Conservation (phyloP, 2,888 invertebrate genomes). For the Yponomeuta sedellus region DNA sequence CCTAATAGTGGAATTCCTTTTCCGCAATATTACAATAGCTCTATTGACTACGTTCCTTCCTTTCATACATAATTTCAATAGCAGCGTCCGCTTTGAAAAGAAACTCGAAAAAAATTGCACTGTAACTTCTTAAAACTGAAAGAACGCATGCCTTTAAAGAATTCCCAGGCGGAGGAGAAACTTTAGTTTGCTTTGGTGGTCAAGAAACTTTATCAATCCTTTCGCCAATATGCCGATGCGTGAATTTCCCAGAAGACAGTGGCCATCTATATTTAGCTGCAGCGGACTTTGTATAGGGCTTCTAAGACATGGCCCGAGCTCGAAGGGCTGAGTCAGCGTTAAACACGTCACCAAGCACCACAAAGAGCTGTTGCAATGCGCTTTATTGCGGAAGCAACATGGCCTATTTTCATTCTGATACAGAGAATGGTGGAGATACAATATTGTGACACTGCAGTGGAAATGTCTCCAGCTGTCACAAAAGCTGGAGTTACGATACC, state of each 20-base stretch:
- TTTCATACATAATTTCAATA: too few relatives aligned
- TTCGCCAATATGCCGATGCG: constrained; percentile 17
- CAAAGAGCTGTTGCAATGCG: constrained; percentile 1
- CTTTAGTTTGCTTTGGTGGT: not conserved
- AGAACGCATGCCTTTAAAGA: not conserved
- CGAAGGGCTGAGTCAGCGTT: constrained; percentile 17
- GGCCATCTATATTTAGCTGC: not conserved
- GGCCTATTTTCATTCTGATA: not conserved
- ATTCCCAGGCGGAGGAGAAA: not conserved
- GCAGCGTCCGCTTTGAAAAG: too few relatives aligned
- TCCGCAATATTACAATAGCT: too few relatives aligned
- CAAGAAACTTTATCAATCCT: not conserved
- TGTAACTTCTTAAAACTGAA: not conserved
- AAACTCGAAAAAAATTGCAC: too few relatives aligned
- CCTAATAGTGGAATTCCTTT: too few relatives aligned
- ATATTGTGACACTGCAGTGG: not conserved
- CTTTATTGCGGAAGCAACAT: not conserved
- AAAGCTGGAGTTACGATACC: not conserved
- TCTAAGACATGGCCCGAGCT: constrained; percentile 12
- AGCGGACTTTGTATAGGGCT: constrained; percentile 17
- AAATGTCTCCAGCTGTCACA: not conserved
- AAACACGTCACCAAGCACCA: not conserved
- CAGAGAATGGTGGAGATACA: not conserved
- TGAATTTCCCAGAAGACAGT: constrained; percentile 7
- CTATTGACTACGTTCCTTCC: too few relatives aligned